These are phyloP conservation scores for Scaptomyza reducta DNA, from an alignment of 2,888 invertebrate genomes.

Conservation along the genomic window DNA sequence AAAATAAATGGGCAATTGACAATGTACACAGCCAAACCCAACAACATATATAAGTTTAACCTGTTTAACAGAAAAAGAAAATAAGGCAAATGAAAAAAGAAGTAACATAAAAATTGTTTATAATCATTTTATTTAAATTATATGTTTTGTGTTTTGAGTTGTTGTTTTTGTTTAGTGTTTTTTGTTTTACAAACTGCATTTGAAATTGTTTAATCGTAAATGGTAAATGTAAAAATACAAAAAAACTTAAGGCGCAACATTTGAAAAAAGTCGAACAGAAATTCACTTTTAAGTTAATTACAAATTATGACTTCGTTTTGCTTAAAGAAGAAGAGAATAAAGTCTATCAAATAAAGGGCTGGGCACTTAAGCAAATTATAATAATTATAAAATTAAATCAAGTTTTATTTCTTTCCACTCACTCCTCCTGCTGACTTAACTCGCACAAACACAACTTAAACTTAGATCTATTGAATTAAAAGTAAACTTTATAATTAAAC, in stretches of 20 bases:
- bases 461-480: constrained; percentile 23
- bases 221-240: constrained; percentile 57
- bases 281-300: constrained; percentile 73
- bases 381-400: constrained; percentile 22
- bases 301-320: constrained; percentile 80
- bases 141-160: constrained; percentile 73
- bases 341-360: constrained; percentile 46
- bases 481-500: constrained; percentile 39
- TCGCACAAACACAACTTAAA: constrained; percentile 23
- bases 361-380: constrained; percentile 47
- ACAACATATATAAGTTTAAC: neutral
- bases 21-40: constrained; percentile 51
- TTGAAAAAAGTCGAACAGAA: constrained; percentile 58
- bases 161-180: constrained; percentile 18
- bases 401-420: constrained; percentile 6
- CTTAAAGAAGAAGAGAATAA: constrained; percentile 66
- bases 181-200: constrained; percentile 69
- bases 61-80: constrained; percentile 19
- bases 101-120: constrained; percentile 51
- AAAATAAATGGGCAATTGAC: constrained; percentile 63
- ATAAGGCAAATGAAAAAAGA: constrained; percentile 31
- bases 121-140: constrained; percentile 76
- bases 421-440: neutral
- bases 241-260: constrained; percentile 64
- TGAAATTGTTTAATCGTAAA: constrained; percentile 45